Evolutionary conservation across 2,888 invertebrate species (phyloP).

Genomic region (Cantharis flavilabris): DNA sequence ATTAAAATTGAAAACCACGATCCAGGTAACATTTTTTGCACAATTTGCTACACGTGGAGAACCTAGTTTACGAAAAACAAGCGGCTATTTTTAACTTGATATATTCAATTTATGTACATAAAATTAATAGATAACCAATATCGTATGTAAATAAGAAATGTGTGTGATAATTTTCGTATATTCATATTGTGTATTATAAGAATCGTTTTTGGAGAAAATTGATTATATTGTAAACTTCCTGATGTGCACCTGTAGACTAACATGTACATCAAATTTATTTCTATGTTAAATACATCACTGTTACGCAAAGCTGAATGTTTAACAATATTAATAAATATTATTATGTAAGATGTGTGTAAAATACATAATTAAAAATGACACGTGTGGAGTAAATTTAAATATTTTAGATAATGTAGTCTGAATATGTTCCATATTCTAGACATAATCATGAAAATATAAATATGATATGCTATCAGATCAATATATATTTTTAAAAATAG

Average conservation of each 20-base stretch:
- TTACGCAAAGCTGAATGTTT: not conserved
- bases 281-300: not conserved
- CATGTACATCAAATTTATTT: not conserved
- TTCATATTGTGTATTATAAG: not conserved
- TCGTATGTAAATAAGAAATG: not conserved
- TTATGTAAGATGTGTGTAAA: not conserved
- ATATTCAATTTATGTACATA: not conserved
- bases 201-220: not conserved
- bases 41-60: not conserved
- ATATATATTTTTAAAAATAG: not conserved
- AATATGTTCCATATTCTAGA: not conserved
- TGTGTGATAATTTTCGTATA: not conserved
- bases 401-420: not conserved
- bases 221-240: not conserved
- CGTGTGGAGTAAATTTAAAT: not conserved
- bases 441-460: not conserved
- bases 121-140: not conserved
- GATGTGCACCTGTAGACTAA: not conserved
- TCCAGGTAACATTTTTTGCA: not conserved
- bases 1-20: not conserved
- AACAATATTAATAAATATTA: not conserved
- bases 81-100: not conserved
- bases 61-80: not conserved
- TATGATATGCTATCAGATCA: not conserved
- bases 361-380: not conserved